phyloP scores from a whole-genome alignment of 1,140 invertebrate species.

The Pristionchus pacificus region DNA sequence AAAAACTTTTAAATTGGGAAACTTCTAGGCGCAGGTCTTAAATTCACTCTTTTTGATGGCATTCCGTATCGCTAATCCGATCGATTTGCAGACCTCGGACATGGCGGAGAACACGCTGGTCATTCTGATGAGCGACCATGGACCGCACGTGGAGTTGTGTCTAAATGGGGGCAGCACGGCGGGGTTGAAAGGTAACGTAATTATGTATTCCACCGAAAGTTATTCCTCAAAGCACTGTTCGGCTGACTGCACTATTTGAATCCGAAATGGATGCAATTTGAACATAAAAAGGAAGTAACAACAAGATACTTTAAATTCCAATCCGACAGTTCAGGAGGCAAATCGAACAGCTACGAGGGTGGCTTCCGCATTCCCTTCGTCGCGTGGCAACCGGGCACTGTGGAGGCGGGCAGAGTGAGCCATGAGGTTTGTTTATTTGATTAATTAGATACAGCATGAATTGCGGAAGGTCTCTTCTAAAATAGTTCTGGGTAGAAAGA shows the following conservation, averaged over 20 bases:
- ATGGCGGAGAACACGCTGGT: slow-evolving; percentile 44
- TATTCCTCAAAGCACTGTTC: too few relatives aligned
- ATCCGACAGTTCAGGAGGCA: slow-evolving; percentile 40
- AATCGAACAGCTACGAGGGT: slow-evolving; percentile 55
- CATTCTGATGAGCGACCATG: slow-evolving; percentile 57
- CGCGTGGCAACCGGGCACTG: slow-evolving; percentile 56
- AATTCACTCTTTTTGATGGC: too few relatives aligned
- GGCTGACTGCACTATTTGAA: too few relatives aligned
- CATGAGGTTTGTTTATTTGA: slow-evolving; percentile 46
- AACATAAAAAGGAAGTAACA: too few relatives aligned
- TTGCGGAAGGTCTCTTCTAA: too few relatives aligned
- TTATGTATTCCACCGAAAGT: too few relatives aligned
- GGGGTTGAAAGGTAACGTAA: slow-evolving; percentile 46
- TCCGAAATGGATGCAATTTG: too few relatives aligned
- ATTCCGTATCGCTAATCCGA: too few relatives aligned
- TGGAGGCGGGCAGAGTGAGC: slow-evolving; percentile 37
- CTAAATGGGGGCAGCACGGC: slow-evolving; percentile 54
- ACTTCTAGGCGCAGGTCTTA: too few relatives aligned
- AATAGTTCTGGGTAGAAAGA: background rate
- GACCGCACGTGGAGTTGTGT: slow-evolving; percentile 55
- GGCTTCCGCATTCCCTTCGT: slow-evolving; percentile 55
- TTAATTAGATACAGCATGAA: too few relatives aligned
- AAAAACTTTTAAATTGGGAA: too few relatives aligned
- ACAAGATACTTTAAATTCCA: background rate
- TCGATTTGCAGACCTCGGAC: too few relatives aligned